Evolutionary conservation across 2,113 vertebrate genomes (phyloP).

Genomic region (Clupea harengus): DNA sequence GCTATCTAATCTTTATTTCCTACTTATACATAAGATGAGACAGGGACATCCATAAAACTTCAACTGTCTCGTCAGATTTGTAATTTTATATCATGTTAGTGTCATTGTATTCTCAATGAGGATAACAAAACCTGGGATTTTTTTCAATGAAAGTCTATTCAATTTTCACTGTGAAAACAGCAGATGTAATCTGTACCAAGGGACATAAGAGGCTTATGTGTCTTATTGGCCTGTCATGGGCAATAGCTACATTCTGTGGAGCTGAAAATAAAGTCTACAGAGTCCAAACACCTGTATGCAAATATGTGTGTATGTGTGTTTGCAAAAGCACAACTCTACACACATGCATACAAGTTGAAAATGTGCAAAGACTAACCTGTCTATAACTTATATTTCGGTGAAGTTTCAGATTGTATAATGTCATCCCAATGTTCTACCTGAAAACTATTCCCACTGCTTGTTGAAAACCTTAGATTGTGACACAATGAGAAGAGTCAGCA

Average conservation of each 20-base stretch:
- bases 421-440: background rate
- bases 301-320: background rate
- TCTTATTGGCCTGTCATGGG: background rate
- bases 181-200: background rate
- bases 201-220: background rate
- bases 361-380: background rate
- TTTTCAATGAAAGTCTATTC: background rate
- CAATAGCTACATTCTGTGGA: background rate
- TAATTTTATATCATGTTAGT: too few species aligned
- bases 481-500: too few species aligned
- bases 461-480: too few species aligned
- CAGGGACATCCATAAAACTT: too few species aligned
- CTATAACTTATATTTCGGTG: background rate
- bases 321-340: background rate
- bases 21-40: too few species aligned
- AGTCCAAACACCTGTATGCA: background rate
- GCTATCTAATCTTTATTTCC: too few species aligned
- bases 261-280: background rate
- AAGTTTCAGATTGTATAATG: background rate
- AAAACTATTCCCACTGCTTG: background rate
- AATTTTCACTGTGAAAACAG: background rate
- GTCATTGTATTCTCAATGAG: too few species aligned
- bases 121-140: background rate
- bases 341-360: background rate
- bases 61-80: too few species aligned